Conservation (phyloP, 2,113 vertebrate genomes). For the Catharus bicknelli region DNA sequence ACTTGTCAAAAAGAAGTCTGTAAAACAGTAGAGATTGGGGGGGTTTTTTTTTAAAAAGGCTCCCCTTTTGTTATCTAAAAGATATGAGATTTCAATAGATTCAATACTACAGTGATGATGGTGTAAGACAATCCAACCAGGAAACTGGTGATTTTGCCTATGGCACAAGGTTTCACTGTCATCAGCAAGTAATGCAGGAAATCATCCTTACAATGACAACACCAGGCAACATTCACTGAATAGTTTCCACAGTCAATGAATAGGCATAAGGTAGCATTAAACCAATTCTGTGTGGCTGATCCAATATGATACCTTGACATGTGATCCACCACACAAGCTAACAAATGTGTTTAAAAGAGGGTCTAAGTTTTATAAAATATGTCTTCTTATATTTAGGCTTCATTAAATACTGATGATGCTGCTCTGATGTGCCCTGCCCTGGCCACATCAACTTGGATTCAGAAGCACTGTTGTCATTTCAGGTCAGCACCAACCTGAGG, state of each 20-base stretch:
- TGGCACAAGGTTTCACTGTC: background rate
- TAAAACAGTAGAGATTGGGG: background rate
- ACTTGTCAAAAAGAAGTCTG: background rate
- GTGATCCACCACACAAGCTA: background rate
- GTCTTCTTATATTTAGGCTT: background rate
- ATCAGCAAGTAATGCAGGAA: background rate
- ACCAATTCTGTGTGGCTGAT: background rate
- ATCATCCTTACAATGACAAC: background rate
- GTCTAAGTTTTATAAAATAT: background rate
- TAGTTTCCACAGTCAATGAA: background rate
- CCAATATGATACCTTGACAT: background rate
- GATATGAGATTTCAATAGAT: background rate
- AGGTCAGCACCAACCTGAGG: background rate
- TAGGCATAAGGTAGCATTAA: background rate
- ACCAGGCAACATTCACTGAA: background rate
- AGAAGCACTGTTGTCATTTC: background rate
- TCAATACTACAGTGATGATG: background rate
- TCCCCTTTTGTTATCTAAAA: background rate
- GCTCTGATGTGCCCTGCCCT: background rate
- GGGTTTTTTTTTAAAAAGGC: background rate
- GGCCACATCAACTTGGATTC: background rate
- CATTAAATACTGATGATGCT: background rate
- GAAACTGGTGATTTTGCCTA: background rate
- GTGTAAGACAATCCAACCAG: background rate
- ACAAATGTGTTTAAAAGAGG: background rate